Conservation (phyloP, 1,140 invertebrate genomes). For the Acromyrmex heyeri region DNA sequence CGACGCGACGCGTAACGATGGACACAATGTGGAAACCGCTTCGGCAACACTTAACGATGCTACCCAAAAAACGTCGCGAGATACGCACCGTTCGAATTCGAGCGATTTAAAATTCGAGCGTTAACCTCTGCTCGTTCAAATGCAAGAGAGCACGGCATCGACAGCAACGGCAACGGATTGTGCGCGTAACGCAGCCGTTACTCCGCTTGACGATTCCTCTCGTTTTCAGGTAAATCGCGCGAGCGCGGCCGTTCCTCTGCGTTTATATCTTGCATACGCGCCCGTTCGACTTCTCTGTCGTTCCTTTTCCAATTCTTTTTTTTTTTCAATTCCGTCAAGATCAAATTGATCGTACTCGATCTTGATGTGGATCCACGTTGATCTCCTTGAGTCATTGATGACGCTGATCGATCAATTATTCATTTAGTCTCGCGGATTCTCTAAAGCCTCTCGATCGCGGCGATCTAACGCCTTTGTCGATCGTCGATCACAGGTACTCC, state of each 20-base stretch:
- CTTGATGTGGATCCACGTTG: background rate
- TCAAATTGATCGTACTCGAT: background rate
- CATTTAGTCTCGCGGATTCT: background rate
- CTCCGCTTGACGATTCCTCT: conserved; percentile 36
- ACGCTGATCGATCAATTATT: conserved; percentile 40
- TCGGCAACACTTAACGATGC: background rate
- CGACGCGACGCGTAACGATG: background rate
- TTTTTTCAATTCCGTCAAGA: background rate
- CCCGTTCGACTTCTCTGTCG: background rate
- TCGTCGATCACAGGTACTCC: background rate
- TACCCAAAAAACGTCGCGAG: background rate
- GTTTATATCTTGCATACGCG: background rate
- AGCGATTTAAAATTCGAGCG: background rate
- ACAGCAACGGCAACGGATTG: conserved; percentile 31
- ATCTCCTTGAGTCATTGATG: background rate
- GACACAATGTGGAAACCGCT: background rate
- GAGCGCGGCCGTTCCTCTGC: background rate
- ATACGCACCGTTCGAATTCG: conserved; percentile 63
- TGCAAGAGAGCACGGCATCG: conserved; percentile 46
- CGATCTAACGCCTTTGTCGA: background rate
- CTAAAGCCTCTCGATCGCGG: conserved; percentile 7
- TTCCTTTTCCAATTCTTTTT: background rate
- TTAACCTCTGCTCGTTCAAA: conserved; percentile 66
- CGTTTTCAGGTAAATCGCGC: conserved; percentile 15
- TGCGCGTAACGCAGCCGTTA: conserved; percentile 51